Conservation (phyloP, 2,113 vertebrate species). For the Enhydra lutris region DNA sequence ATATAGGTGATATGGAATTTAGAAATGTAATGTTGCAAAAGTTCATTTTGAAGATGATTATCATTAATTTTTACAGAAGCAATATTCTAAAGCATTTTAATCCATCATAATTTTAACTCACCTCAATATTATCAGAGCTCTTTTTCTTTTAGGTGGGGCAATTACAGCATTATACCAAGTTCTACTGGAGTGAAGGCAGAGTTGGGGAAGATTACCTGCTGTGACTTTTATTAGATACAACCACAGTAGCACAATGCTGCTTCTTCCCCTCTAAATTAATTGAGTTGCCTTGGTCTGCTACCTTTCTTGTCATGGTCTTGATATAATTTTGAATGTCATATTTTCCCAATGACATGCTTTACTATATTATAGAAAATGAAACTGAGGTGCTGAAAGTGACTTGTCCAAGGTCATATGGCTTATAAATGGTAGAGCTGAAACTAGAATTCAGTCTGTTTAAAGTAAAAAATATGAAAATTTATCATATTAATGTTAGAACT, state of each 20-base stretch:
- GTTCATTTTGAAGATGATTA: neutral
- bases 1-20: neutral
- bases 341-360: neutral
- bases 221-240: neutral
- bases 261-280: neutral
- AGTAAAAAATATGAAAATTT: neutral
- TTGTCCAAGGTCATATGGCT: neutral
- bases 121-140: neutral
- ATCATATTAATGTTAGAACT: neutral
- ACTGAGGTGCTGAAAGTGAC: neutral
- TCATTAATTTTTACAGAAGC: neutral
- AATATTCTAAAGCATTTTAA: neutral
- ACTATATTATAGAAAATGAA: neutral
- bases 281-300: neutral
- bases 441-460: neutral
- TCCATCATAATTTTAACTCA: neutral
- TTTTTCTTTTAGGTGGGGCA: neutral
- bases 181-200: neutral
- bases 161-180: neutral
- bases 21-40: neutral
- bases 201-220: neutral
- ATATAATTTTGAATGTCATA: neutral
- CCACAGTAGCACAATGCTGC: neutral
- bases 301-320: neutral
- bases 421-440: neutral